Conservation (phyloP, 2,797 vertebrate species). For the Enteromius trimaculatus region DNA sequence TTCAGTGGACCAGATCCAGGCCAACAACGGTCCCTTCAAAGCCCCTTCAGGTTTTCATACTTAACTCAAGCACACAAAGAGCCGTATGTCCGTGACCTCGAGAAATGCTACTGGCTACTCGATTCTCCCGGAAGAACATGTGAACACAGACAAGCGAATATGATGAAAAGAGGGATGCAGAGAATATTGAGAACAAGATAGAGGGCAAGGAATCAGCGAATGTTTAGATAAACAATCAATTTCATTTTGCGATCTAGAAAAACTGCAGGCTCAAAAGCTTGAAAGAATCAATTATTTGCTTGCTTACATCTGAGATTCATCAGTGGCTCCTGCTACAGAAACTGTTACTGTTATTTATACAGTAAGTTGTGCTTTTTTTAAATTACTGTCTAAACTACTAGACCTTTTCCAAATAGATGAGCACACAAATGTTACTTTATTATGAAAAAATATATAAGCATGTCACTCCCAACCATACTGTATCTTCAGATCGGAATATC, state of each 20-base stretch:
- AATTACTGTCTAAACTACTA: not conserved
- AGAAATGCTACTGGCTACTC: slow-evolving; percentile 34
- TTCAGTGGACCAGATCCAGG: slow-evolving; percentile 77
- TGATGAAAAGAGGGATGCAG: not conserved
- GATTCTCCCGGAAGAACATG: slow-evolving; percentile 39
- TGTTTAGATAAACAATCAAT: not conserved
- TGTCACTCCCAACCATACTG: not conserved
- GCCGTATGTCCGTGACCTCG: slow-evolving; percentile 35
- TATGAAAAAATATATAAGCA: not conserved
- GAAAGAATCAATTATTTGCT: not conserved
- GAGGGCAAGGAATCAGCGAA: not conserved
- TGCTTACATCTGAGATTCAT: not conserved
- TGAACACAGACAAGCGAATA: not conserved
- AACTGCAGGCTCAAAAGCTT: not conserved
- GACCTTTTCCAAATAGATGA: not conserved
- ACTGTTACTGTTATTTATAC: not conserved
- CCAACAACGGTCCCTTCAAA: slow-evolving; percentile 62
- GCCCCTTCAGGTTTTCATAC: slow-evolving; percentile 36
- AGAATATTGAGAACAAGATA: slow-evolving; percentile 6
- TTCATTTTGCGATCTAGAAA: not conserved
- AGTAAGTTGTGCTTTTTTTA: not conserved
- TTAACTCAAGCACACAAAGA: slow-evolving; percentile 37
- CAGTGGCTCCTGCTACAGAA: not conserved
- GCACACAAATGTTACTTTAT: not conserved
- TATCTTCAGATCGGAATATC: not conserved